Conservation (phyloP, 2,113 vertebrate species). For the Plotosus lineatus region DNA sequence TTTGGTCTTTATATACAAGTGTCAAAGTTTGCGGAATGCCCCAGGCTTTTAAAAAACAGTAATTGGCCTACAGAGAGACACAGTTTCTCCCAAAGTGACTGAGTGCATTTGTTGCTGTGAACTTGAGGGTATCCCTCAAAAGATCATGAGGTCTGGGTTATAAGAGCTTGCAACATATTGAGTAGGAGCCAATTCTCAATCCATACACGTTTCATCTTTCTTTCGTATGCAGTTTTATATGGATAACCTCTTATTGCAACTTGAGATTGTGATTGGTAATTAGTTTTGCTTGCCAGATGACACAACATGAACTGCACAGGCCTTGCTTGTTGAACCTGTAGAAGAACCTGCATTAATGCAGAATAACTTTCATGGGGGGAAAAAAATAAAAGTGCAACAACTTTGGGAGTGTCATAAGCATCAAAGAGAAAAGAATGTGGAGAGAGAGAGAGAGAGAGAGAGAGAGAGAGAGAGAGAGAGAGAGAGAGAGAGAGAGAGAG, state of each 20-base stretch:
- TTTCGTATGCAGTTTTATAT: conserved; percentile 65
- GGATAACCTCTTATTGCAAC: conserved; percentile 64
- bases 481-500: background rate
- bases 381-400: conserved; percentile 30
- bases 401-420: conserved; percentile 37
- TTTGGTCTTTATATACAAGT: conserved; percentile 81
- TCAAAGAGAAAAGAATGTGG: conserved; percentile 37
- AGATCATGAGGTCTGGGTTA: conserved; percentile 73
- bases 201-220: conserved; percentile 61
- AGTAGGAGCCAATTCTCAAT: conserved; percentile 67
- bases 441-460: background rate
- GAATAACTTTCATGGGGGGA: conserved; percentile 55
- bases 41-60: conserved; percentile 75
- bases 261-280: conserved; percentile 68
- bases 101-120: conserved; percentile 78
- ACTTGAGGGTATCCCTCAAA: conserved; percentile 77
- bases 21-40: conserved; percentile 79
- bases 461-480: background rate
- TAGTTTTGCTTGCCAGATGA: conserved; percentile 68
- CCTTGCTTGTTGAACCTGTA: conserved; percentile 61
- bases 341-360: conserved; percentile 62
- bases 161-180: conserved; percentile 70
- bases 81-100: conserved; percentile 72
- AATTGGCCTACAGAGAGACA: conserved; percentile 81
- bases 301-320: conserved; percentile 56